Evolutionary conservation across 1,140 invertebrate species (phyloP).

Genomic region (Acyrthosiphon pisum): DNA sequence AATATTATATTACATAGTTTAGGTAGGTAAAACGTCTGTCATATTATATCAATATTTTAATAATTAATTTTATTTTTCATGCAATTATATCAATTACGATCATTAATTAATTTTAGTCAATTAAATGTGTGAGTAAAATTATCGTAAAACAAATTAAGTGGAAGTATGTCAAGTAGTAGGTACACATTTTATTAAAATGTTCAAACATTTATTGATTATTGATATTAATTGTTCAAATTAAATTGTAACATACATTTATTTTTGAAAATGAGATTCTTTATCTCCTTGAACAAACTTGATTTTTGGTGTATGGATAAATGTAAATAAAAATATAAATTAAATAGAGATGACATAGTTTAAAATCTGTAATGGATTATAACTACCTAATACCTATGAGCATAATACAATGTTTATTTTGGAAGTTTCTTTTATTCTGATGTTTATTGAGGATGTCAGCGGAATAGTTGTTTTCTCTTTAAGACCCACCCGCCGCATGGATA

Average conservation of each 20-base stretch:
- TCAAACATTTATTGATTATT: not conserved
- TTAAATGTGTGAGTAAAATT: not conserved
- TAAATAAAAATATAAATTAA: not conserved
- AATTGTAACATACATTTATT: not conserved
- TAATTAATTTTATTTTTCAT: not conserved
- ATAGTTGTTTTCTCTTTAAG: too few relatives aligned
- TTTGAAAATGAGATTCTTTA: not conserved
- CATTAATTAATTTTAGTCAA: not conserved
- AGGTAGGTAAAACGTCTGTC: not conserved
- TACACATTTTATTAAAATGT: not conserved
- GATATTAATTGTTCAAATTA: not conserved
- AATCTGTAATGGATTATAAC: too few relatives aligned
- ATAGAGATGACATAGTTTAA: too few relatives aligned
- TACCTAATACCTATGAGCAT: too few relatives aligned
- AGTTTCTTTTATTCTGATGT: too few relatives aligned
- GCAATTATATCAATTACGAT: not conserved
- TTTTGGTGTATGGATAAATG: not conserved
- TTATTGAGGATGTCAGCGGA: too few relatives aligned
- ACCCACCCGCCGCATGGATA: too few relatives aligned
- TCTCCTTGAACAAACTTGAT: not conserved
- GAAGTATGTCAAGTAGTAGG: not conserved
- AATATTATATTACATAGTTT: not conserved
- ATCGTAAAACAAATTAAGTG: not conserved
- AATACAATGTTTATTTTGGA: too few relatives aligned
- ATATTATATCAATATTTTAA: not conserved